A percentile compares a stretch with the other conserved stretches of the same genome.
Evolutionary conservation across 2,888 invertebrate genomes (phyloP).

Genomic region (Myathropa florea): DNA sequence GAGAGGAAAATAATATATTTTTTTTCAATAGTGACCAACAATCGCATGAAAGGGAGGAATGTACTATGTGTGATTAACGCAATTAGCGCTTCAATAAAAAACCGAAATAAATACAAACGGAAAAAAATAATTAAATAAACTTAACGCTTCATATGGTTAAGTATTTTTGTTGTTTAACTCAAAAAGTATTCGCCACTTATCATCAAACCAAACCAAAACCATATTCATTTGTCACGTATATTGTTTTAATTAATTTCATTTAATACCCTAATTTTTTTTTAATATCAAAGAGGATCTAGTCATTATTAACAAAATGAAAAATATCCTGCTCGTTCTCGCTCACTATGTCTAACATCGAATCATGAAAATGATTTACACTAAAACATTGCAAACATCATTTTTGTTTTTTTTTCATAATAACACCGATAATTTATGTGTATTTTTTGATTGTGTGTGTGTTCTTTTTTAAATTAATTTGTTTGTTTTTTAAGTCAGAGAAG

Average conservation of each 20-base stretch:
- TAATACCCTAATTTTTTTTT: conserved; percentile 5
- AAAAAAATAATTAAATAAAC: conserved; percentile 32
- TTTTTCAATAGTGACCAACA: neutral
- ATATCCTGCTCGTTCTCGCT: conserved; percentile 20
- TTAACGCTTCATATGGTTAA: conserved; percentile 55
- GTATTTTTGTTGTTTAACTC: conserved; percentile 7
- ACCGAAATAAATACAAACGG: neutral
- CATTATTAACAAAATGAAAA: conserved; percentile 32
- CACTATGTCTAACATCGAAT: conserved; percentile 23
- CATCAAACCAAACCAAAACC: conserved; percentile 8
- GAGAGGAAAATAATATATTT: neutral
- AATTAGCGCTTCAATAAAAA: conserved; percentile 57
- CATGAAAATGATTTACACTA: neutral
- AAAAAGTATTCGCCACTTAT: conserved; percentile 40
- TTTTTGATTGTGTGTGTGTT: conserved; percentile 6
- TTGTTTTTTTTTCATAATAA: conserved; percentile 4
- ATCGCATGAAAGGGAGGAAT: conserved; percentile 62
- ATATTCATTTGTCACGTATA: conserved; percentile 26
- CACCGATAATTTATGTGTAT: conserved; percentile 34
- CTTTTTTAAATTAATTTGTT: neutral
- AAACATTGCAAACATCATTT: neutral
- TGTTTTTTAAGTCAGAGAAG: conserved; percentile 6
- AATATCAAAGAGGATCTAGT: neutral
- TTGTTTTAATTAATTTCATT: conserved; percentile 17
- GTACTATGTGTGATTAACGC: conserved; percentile 64